phyloP scores from a whole-genome alignment of 2,797 vertebrate species.

The Epinephelus awoara region DNA sequence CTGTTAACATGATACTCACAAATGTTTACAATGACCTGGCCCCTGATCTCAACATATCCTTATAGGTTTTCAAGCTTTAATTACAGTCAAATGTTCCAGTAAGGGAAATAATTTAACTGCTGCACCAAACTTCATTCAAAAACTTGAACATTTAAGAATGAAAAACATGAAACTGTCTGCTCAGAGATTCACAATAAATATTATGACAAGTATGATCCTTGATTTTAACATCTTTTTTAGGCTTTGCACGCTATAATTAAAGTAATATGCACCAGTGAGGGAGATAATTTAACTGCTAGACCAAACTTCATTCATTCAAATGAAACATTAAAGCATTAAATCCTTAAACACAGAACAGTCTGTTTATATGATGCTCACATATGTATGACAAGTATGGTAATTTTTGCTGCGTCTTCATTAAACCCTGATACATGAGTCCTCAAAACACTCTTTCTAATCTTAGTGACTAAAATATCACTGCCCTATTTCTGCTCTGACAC shows the following conservation, averaged over 20 bases:
- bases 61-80: not conserved
- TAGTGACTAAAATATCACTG: slow-evolving; percentile 72
- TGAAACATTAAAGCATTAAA: not conserved
- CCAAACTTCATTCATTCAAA: slow-evolving; percentile 7
- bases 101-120: too few relatives aligned
- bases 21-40: not conserved
- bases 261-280: too few relatives aligned
- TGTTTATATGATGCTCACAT: not conserved
- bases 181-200: too few relatives aligned
- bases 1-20: not conserved
- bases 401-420: slow-evolving; percentile 18
- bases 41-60: not conserved
- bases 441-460: slow-evolving; percentile 56
- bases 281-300: not conserved
- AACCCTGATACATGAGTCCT: slow-evolving; percentile 35
- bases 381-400: not conserved
- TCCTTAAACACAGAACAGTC: not conserved
- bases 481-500: slow-evolving; percentile 70
- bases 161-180: too few relatives aligned
- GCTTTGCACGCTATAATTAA: too few relatives aligned
- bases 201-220: too few relatives aligned
- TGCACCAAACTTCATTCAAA: too few relatives aligned
- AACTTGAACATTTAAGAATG: too few relatives aligned
- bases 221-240: too few relatives aligned
- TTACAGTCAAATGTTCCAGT: not conserved